A percentile compares a stretch with the other conserved stretches of the same genome.
phyloP scores from a whole-genome alignment of 2,113 vertebrate genomes.

The Hepsetus odoe region DNA sequence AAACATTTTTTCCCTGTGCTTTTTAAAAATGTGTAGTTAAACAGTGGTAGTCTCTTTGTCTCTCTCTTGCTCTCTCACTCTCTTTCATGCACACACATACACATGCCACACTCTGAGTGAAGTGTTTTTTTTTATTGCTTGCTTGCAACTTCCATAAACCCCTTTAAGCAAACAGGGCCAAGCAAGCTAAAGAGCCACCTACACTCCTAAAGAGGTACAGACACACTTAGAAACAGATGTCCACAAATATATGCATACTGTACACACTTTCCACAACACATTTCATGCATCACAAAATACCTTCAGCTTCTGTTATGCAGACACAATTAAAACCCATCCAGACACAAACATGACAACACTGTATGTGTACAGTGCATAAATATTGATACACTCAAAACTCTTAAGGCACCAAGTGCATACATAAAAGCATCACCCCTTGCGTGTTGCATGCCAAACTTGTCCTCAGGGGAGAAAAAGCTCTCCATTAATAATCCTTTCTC shows the following conservation, averaged over 20 bases:
- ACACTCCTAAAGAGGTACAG: background rate
- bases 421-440: background rate
- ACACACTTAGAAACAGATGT: slow-evolving; percentile 6
- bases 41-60: background rate
- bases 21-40: background rate
- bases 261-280: background rate
- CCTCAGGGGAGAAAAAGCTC: background rate
- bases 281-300: background rate
- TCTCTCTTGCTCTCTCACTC: slow-evolving; percentile 1
- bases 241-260: slow-evolving; percentile 2
- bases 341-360: background rate
- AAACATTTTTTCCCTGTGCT: slow-evolving; percentile 37
- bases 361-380: background rate
- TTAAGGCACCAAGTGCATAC: background rate
- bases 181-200: slow-evolving; percentile 18
- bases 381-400: background rate
- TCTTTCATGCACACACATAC: background rate
- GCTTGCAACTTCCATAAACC: slow-evolving; percentile 42
- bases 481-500: slow-evolving; percentile 19
- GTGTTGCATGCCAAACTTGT: background rate
- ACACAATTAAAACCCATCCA: background rate
- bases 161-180: slow-evolving; percentile 39
- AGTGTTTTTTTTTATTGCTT: slow-evolving; percentile 44
- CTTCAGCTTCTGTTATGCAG: background rate
- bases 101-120: slow-evolving; percentile 3